Evolutionary conservation across 2,797 vertebrate genomes (phyloP), one percentile per base, ranked within the genome.

Genomic region (Hoplostethus mediterraneus): DNA sequence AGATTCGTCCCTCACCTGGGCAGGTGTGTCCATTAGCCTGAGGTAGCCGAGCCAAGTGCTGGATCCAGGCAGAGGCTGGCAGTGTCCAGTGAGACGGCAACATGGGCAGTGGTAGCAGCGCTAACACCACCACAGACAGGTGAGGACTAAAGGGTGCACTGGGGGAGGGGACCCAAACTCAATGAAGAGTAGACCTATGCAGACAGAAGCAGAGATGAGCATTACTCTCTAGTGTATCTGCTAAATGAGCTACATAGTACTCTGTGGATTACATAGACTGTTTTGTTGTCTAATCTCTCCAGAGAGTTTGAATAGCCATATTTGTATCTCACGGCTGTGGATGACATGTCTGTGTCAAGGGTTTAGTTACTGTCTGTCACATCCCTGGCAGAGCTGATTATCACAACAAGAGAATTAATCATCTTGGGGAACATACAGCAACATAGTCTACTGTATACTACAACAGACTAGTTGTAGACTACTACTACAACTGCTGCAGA

Each of bases 51-150:
- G 60, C 63, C 45, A 48, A 81, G 79, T 51, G n/a, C 51, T 36
- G 54, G 42, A 76, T 68, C 70, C 71, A 79, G 44, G 9, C 76
- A 82, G 73, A 82, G 79, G 76, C 70, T 67, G 58, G 53, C 55
- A 74, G 70, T 12, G 55, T 38, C 49, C 63, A 80, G 68, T 79
- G 76, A 77, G 42, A 61, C 58, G 61, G 14, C 81, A 91, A 49
- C 65, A 94, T 94, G 93, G 93, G 94, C 47, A 94, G 85, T 84
- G 90, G 91, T 47, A 89, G 86, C 82, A 94, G 93, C 90, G 91
- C 81, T 71, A 76, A 75, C 14, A 69, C 48, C 54, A 75, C 48
- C 45, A 75, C 79, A 71, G 69, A 71, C 82, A 88, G 92, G 94
- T 94, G 79, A 92, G 92, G 79, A 3, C 14, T 60, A 72, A 75